These are phyloP conservation scores for Phymastichus coffea DNA, from an alignment of 1,140 invertebrate species.

Conservation along the genomic window DNA sequence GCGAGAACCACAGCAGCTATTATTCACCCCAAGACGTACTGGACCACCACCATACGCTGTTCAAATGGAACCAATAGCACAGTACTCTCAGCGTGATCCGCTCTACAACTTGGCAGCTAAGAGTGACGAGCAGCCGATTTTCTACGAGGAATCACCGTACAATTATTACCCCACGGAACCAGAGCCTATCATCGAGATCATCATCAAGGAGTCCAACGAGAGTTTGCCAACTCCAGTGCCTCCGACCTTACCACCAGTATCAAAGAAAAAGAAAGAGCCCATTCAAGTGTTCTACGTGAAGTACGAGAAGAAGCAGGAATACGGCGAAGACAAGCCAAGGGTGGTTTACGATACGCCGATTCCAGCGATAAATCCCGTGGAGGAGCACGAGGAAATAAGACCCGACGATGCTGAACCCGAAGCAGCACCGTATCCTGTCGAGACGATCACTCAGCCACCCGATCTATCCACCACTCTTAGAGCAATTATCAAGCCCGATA, in stretches of 20 bases:
- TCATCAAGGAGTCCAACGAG: conserved; percentile 86
- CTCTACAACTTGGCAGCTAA: conserved; percentile 66
- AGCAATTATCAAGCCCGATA: conserved; percentile 81
- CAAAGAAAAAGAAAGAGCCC: conserved; percentile 72
- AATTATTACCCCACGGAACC: conserved; percentile 73
- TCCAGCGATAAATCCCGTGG: conserved; percentile 68
- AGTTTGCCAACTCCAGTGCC: conserved; percentile 69
- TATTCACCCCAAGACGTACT: conserved; percentile 39
- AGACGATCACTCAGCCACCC: conserved; percentile 43
- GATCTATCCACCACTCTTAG: conserved; percentile 72
- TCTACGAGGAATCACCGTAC: conserved; percentile 46
- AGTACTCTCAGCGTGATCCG: conserved; percentile 76
- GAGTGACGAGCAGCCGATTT: conserved; percentile 51
- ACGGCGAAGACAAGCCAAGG: conserved; percentile 63
- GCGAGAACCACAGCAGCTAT: conserved; percentile 41
- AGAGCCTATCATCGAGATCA: conserved; percentile 88
- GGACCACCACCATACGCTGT: conserved; percentile 70
- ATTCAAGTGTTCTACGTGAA: conserved; percentile 89
- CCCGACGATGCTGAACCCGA: conserved; percentile 42
- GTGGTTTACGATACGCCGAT: conserved; percentile 77
- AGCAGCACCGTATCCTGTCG: conserved; percentile 43
- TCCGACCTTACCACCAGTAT: conserved; percentile 54
- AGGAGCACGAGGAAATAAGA: conserved; percentile 61
- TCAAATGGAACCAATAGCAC: conserved; percentile 76
- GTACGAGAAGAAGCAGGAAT: conserved; percentile 73